Evolutionary conservation across 2,888 invertebrate genomes (phyloP).

Genomic region (Malthinus seriepunctatus): DNA sequence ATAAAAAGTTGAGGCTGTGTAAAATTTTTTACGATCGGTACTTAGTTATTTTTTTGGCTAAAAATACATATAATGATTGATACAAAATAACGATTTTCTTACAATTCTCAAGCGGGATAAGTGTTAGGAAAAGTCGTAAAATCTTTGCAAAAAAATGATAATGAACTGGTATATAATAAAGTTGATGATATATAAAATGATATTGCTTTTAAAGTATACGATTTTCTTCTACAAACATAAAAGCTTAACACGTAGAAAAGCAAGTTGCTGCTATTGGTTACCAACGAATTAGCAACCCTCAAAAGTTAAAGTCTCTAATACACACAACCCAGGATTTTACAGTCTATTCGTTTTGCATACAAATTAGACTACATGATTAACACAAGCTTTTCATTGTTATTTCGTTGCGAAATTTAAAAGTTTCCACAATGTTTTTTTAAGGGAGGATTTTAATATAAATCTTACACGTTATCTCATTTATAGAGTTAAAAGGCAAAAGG

Average conservation of each 20-base stretch:
- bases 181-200: constrained; percentile 19
- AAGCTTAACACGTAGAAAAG: constrained; percentile 29
- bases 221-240: constrained; percentile 27
- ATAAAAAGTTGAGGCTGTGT: too few relatives aligned
- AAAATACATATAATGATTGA: too few relatives aligned
- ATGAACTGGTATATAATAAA: constrained; percentile 21
- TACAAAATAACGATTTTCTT: too few relatives aligned
- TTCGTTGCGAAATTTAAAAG: constrained; percentile 19
- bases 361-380: constrained; percentile 30
- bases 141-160: constrained; percentile 11
- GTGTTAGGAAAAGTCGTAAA: constrained; percentile 13
- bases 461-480: constrained; percentile 9
- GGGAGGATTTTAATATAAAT: not conserved
- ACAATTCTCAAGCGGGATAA: not conserved
- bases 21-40: too few relatives aligned
- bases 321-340: constrained; percentile 30
- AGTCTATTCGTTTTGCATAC: constrained; percentile 31
- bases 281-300: constrained; percentile 30
- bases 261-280: constrained; percentile 27
- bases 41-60: too few relatives aligned
- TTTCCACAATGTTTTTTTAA: not conserved
- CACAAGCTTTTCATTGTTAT: constrained; percentile 29
- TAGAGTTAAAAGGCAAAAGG: not conserved
- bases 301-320: constrained; percentile 30
- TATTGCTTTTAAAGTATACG: constrained; percentile 16